These are phyloP conservation scores for Sebastes vulpes DNA, from an alignment of 2,797 vertebrate genomes.

Conservation along the genomic window DNA sequence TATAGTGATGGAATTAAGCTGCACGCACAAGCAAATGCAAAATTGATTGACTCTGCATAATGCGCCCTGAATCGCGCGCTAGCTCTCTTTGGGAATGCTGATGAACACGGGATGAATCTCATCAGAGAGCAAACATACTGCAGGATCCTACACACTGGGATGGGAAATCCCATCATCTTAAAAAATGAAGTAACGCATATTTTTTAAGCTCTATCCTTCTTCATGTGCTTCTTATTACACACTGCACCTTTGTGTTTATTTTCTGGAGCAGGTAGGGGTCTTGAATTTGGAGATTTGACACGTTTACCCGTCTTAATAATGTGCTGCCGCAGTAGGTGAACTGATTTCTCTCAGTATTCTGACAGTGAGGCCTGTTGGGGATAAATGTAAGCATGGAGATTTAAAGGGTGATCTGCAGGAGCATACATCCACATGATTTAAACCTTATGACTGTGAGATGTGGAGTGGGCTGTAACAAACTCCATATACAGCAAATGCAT, in stretches of 20 bases:
- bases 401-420: conserved; percentile 12
- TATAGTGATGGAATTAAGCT: conserved; percentile 55
- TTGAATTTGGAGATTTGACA: not conserved
- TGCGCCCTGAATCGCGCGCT: conserved; percentile 11
- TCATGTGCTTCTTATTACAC: not conserved
- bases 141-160: conserved; percentile 25
- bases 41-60: conserved; percentile 67
- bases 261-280: not conserved
- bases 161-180: conserved; percentile 20
- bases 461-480: conserved; percentile 10
- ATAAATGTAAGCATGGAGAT: not conserved
- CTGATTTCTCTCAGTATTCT: not conserved
- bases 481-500: conserved; percentile 15
- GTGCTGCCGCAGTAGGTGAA: not conserved
- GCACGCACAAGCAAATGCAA: conserved; percentile 50
- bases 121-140: conserved; percentile 24
- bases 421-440: conserved; percentile 30
- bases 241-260: not conserved
- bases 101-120: conserved; percentile 36
- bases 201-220: not conserved
- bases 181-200: not conserved
- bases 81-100: conserved; percentile 43
- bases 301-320: not conserved
- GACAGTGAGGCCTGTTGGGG: not conserved
- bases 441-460: conserved; percentile 10